Conservation (phyloP, 2,888 invertebrate genomes). For the Ligdia adustata region DNA sequence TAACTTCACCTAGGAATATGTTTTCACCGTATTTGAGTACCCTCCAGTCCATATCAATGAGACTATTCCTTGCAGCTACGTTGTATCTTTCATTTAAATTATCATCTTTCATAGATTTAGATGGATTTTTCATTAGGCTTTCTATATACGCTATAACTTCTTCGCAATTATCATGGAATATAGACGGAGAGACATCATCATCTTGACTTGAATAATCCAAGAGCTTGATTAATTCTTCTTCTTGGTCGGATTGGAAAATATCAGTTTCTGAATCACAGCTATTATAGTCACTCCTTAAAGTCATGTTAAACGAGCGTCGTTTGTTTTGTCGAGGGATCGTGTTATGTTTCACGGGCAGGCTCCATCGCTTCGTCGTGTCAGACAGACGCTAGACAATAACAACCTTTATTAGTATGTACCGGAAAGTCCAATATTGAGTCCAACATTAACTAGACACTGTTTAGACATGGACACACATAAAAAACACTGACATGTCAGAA, state of each 20-base stretch:
- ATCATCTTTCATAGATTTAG: slow-evolving; percentile 53
- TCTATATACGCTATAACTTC: slow-evolving; percentile 73
- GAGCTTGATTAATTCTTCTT: slow-evolving; percentile 90
- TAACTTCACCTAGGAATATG: slow-evolving; percentile 73
- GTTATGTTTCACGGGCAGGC: slow-evolving; percentile 69
- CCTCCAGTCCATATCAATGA: slow-evolving; percentile 77
- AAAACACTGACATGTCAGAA: slow-evolving; percentile 24
- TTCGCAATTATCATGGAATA: slow-evolving; percentile 76
- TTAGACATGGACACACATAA: slow-evolving; percentile 31
- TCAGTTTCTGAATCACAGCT: slow-evolving; percentile 88
- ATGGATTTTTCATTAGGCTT: slow-evolving; percentile 54
- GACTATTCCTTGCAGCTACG: slow-evolving; percentile 66
- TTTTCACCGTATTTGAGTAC: slow-evolving; percentile 78
- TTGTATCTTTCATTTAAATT: slow-evolving; percentile 70
- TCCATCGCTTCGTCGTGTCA: slow-evolving; percentile 75
- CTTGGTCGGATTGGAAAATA: slow-evolving; percentile 91
- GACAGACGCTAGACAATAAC: slow-evolving; percentile 69
- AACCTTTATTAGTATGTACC: slow-evolving; percentile 36
- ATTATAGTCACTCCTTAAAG: slow-evolving; percentile 57
- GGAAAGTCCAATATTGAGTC: slow-evolving; percentile 65
- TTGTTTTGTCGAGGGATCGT: slow-evolving; percentile 57
- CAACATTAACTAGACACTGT: slow-evolving; percentile 37
- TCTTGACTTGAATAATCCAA: slow-evolving; percentile 88
- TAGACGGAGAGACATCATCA: slow-evolving; percentile 79
- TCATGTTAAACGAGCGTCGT: slow-evolving; percentile 55